Conservation (phyloP, 2,113 vertebrate species). For the Myrmecophaga tridactyla region DNA sequence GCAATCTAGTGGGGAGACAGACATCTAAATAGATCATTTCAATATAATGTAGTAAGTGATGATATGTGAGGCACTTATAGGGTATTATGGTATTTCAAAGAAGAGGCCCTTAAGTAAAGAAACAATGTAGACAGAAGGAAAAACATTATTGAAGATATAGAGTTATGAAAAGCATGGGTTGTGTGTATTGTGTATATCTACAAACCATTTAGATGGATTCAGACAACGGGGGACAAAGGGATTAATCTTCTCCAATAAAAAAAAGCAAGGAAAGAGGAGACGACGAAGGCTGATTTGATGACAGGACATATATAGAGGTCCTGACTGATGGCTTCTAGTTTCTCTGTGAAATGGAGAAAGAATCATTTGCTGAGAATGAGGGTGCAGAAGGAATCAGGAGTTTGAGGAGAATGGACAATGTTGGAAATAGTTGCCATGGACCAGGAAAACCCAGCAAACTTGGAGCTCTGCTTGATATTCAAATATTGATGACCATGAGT, state of each 20-base stretch:
- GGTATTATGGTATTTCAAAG: neutral
- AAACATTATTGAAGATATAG: neutral
- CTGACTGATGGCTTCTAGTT: neutral
- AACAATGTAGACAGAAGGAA: neutral
- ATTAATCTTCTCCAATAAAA: neutral
- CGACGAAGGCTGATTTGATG: neutral
- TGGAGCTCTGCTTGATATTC: neutral
- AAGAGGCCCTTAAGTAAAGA: neutral
- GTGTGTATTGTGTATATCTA: neutral
- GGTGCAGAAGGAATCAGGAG: neutral
- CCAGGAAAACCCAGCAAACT: neutral
- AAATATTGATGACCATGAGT: neutral
- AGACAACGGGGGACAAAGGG: neutral
- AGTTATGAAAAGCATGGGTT: neutral
- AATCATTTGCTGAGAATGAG: conserved; percentile 22
- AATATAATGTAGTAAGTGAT: neutral
- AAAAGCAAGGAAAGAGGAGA: neutral
- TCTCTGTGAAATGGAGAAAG: conserved; percentile 34
- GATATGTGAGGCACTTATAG: neutral
- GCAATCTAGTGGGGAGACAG: neutral
- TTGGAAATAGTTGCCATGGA: neutral
- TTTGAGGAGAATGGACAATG: conserved; percentile 15
- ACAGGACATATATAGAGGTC: neutral
- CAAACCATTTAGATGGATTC: neutral
- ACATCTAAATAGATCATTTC: neutral